Evolutionary conservation across 2,797 vertebrate species (phyloP), one percentile per base, ranked within the genome.

Genomic region (Sebastes cheni): DNA sequence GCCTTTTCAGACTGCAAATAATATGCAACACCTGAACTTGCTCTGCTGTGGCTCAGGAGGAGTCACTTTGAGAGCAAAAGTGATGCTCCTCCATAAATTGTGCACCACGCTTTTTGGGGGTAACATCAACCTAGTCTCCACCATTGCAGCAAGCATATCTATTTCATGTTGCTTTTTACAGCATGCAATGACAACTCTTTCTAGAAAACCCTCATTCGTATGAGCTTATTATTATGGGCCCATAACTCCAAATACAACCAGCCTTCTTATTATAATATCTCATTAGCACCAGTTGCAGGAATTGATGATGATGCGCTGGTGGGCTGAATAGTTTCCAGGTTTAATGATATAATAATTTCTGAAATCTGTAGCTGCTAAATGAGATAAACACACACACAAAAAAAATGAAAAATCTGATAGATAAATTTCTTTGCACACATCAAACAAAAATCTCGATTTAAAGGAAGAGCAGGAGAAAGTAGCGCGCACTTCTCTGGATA

Each of bases 401-500:
- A 23, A 22, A 36, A 61, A 75, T 60, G 5, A 23, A 42, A 58
- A 69, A n/a, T 72, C 11, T 52, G 13, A 29, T 13, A 34, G 62
- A 8, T 8, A 70, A 50, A 76, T 79, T 5, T 25, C 52, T 74
- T 55, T 67, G 58, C 77, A 74, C 73, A 78, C 55, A 75, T 42
- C n/a, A 80, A 56, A 70, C 22, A 39, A 79, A 69, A 60, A 67
- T 22, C 61, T 27, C 8, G 20, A 81, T 46, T 39, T 30, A 39
- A 39, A 39, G 36, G 50, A 78, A 30, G 79, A 84, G 60, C 68
- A 70, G n/a, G 64, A 61, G 69, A 88, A 94, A 93, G 87, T 92
- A 82, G 84, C 86, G 89, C 91, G 80, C 83, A 89, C 86, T 5
- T 39, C 84, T 88, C 86, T 85, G 83, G 82, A 80, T 62, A 90